Base-by-base conservation (phyloP, 1,140 invertebrate genomes). In the Fopius arisanus region DNA sequence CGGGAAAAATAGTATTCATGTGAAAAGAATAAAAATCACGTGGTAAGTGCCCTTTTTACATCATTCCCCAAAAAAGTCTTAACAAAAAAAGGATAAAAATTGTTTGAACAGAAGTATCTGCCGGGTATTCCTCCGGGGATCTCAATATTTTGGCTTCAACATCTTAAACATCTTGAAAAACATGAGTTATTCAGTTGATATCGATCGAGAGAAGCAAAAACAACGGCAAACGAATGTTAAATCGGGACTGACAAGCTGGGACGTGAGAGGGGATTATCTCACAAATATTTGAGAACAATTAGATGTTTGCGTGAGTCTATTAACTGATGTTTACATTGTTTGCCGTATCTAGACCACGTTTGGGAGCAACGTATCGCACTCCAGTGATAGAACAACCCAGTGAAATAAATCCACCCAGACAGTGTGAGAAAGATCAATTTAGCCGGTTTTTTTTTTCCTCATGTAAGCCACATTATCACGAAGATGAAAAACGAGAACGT, bases 251-350 rank as follows among this genome's bases (percentile, higher is more conserved):
- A 79, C 74, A 73, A 48, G 48, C 63, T 29, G 21, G 37, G 51
- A 63, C 63, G 75, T 26, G 16, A 72, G 66, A 33, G 21, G 33
- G 77, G 82, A 85, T 85, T 79, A 85, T 83, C 82, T 80, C 51
- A 79, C 82, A 84, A 84, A 84, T 84, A 84, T 85, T 84, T 84
- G 82, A 83, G 78, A 78, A 80, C 81, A 84, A 85, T 85, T 85
- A 84, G 82, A 75, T 85, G 82, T 84, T 85, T 85, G 79, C 82
- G 72, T 59, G 54, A 78, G 78, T 78, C 79, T 75, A 79, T 81
- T 82, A 67, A 83, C 77, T 75, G 70, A 59, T 83, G 82, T 83
- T 84, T 84, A 79, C 81, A 80, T 76, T 78, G 79, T 83, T 83
- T 76, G 67, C 77, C 78, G 74, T 85, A 82, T 84, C 81, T 82